These are phyloP conservation scores for Chloroclysta siterata DNA, from an alignment of 2,888 invertebrate species.

Conservation along the genomic window DNA sequence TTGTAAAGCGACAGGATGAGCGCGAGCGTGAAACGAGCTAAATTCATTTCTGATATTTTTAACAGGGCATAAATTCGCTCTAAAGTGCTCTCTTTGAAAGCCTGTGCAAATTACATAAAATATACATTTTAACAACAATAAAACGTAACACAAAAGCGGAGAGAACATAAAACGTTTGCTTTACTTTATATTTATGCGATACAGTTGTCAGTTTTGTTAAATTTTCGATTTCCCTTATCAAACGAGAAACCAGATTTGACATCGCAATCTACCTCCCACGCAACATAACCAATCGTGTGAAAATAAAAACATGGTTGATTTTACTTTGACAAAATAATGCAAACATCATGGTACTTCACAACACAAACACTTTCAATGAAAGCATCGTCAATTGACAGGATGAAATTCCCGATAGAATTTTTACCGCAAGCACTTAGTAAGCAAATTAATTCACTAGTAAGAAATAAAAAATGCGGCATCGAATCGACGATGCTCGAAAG, in stretches of 20 bases:
- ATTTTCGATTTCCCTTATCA: conserved; percentile 37
- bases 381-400: conserved; percentile 59
- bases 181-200: conserved; percentile 19
- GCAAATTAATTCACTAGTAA: conserved; percentile 73
- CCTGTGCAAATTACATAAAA: conserved; percentile 11
- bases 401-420: conserved; percentile 61
- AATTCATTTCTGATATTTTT: conserved; percentile 12
- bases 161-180: conserved; percentile 20
- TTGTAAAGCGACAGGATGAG: conserved; percentile 25
- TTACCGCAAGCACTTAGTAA: conserved; percentile 64
- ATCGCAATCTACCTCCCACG: conserved; percentile 43
- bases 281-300: conserved; percentile 42
- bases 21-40: conserved; percentile 19
- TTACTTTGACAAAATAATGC: conserved; percentile 13
- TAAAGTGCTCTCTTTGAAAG: conserved; percentile 11
- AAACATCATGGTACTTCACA: conserved; percentile 49
- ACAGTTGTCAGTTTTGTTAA: conserved; percentile 35
- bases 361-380: conserved; percentile 61
- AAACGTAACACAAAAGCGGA: conserved; percentile 12
- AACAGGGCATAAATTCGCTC: conserved; percentile 21
- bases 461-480: conserved; percentile 58
- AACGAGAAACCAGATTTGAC: conserved; percentile 40
- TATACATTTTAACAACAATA: conserved; percentile 12
- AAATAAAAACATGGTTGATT: conserved; percentile 6
- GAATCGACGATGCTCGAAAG: conserved; percentile 61